Conservation (phyloP, 2,888 invertebrate genomes). For the Polyploca ridens region DNA sequence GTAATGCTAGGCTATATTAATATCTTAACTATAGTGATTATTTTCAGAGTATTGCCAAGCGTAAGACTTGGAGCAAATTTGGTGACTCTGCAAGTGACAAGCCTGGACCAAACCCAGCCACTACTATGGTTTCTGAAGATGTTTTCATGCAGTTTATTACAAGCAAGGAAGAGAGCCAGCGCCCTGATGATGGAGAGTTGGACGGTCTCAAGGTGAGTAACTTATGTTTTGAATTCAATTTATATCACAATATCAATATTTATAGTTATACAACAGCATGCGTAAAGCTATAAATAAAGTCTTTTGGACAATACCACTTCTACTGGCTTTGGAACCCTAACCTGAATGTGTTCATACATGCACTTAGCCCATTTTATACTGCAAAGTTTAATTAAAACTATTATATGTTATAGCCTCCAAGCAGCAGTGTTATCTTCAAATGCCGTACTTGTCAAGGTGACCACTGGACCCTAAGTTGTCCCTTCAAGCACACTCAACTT, state of each 20-base stretch:
- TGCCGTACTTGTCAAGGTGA: slow-evolving; percentile 97
- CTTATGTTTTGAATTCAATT: slow-evolving; percentile 6
- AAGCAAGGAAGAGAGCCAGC: slow-evolving; percentile 94
- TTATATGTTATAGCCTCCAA: slow-evolving; percentile 60
- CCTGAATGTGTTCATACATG: too few relatives aligned
- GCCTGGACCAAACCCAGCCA: slow-evolving; percentile 99
- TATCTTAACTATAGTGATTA: not conserved
- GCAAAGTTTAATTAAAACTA: slow-evolving; percentile 7
- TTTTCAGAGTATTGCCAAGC: slow-evolving; percentile 90
- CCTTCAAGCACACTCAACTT: slow-evolving; percentile 96
- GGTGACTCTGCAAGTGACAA: slow-evolving; percentile 96
- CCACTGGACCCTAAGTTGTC: slow-evolving; percentile 99
- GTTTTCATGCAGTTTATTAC: slow-evolving; percentile 97
- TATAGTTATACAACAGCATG: too few relatives aligned
- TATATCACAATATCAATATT: too few relatives aligned
- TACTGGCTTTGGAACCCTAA: too few relatives aligned
- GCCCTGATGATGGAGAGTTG: slow-evolving; percentile 93
- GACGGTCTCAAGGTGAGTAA: slow-evolving; percentile 90
- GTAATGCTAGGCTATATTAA: not conserved
- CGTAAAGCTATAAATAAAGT: too few relatives aligned
- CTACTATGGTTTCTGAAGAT: slow-evolving; percentile 98
- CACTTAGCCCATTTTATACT: too few relatives aligned
- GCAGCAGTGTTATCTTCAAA: slow-evolving; percentile 90
- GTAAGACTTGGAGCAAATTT: slow-evolving; percentile 98
- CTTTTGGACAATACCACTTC: too few relatives aligned